Evolutionary conservation across 2,797 vertebrate species (phyloP).

Genomic region (Hydrolagus colliei): DNA sequence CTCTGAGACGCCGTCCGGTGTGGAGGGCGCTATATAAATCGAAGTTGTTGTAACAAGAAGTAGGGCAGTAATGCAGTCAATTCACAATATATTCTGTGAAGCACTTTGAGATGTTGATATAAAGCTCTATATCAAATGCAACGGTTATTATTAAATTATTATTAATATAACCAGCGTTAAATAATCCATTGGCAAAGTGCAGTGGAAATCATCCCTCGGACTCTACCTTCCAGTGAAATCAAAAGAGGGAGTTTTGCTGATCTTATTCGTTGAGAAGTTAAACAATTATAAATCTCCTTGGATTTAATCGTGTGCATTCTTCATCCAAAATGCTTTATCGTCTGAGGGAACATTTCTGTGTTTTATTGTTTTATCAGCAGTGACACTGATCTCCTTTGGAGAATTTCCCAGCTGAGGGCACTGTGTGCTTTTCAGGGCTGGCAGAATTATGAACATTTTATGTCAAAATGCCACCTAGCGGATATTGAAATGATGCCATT

Average conservation of each 20-base stretch:
- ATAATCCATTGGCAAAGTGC: too few species aligned
- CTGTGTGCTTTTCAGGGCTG: too few species aligned
- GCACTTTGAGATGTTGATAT: too few species aligned
- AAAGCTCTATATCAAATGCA: too few species aligned
- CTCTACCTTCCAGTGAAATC: not conserved
- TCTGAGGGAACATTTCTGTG: not conserved
- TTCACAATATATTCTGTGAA: too few species aligned
- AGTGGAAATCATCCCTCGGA: too few species aligned
- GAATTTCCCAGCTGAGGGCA: not conserved
- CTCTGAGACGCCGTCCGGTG: too few species aligned
- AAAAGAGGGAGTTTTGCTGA: not conserved
- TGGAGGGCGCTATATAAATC: too few species aligned
- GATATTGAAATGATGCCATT: constrained; percentile 12
- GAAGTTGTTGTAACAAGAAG: too few species aligned
- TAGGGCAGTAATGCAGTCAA: too few species aligned
- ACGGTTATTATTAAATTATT: too few species aligned
- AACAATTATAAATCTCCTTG: not conserved
- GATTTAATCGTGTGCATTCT: not conserved
- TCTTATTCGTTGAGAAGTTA: not conserved
- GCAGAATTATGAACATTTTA: not conserved
- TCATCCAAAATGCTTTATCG: not conserved
- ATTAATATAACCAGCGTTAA: too few species aligned
- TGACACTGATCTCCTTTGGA: not conserved
- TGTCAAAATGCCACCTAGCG: constrained; percentile 30
- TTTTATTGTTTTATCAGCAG: not conserved